Evolutionary conservation across 2,888 invertebrate genomes (phyloP).

Genomic region (Heteropelma amictum): DNA sequence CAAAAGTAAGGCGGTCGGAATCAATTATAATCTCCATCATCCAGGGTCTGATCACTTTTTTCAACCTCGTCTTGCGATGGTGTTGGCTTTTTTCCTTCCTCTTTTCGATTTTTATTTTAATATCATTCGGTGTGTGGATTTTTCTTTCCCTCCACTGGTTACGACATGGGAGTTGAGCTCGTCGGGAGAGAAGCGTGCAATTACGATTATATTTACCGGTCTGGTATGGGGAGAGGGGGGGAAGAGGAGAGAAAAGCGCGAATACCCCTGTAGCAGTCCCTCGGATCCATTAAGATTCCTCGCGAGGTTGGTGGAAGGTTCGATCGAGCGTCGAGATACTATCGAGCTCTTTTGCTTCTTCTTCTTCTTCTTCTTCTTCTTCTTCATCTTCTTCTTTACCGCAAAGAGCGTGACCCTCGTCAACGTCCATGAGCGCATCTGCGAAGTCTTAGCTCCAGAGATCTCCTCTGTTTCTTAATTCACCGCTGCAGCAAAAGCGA

Average conservation of each 20-base stretch:
- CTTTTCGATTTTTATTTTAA: neutral
- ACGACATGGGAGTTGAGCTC: neutral
- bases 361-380: slow-evolving; percentile 17
- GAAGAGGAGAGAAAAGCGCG: slow-evolving; percentile 34
- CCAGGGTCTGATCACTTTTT: no score
- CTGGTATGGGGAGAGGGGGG: slow-evolving; percentile 23
- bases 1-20: no score
- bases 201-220: slow-evolving; percentile 68
- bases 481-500: slow-evolving; percentile 12
- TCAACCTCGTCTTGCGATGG: no score
- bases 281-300: slow-evolving; percentile 70
- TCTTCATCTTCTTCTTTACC: slow-evolving; percentile 11
- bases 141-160: neutral
- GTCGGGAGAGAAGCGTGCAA: slow-evolving; percentile 60
- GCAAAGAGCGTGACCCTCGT: slow-evolving; percentile 49
- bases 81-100: neutral
- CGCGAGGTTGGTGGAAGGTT: slow-evolving; percentile 57
- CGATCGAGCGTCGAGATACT: slow-evolving; percentile 65
- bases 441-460: slow-evolving; percentile 9
- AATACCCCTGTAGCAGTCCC: slow-evolving; percentile 62
- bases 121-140: no score
- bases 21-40: no score
- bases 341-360: slow-evolving; percentile 47
- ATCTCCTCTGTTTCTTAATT: slow-evolving; percentile 37
- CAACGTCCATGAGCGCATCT: slow-evolving; percentile 52